Base-by-base conservation (phyloP, 1,140 invertebrate genomes). In the Hyles vespertilio region DNA sequence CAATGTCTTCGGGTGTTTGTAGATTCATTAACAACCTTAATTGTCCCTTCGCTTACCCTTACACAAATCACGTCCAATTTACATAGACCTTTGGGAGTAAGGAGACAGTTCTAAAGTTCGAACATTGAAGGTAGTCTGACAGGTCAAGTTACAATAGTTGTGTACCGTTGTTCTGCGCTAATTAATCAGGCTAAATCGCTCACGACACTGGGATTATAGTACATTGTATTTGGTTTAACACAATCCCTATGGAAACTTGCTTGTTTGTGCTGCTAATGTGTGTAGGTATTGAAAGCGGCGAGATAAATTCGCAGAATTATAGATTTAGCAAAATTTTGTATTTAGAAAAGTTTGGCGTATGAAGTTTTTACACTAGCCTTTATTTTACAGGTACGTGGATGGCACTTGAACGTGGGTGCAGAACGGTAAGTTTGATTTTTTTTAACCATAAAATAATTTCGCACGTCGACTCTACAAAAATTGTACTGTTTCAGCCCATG, bases 161-260 rank as follows among this genome's bases (percentile, higher is more conserved):
- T 56, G 40, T 54, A 46, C 60, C 22, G 69, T 72, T 76, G 75
- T 76, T 68, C 56, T 59, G 60, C 56, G 71, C 59, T 70, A 75
- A 82, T 82, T 82, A 82, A 82, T 82, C 77, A 82, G 68, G 43
- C 67, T 61, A 67, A 68, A 68, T 67, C 69, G 66, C 66, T 61
- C 50, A 63, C 44, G 51, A 74, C 76, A 74, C 57, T 61, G 48
- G 72, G 75, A 79, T 78, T 78, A 79, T 69, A 67, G 58, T 63
- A 69, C 67, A 72, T 78, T 74, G 77, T 82, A 67, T 72, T 59
- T 65, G 70, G 63, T 79, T 76, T 70, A 72, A 73, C 69, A 63
- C 60, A 67, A 70, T 71, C 65, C 48, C 56, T 60, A 58, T 63
- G 52, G 11, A 22, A 54, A 3, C 10, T 22, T 48, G 9, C 22